phyloP scores from a whole-genome alignment of 2,113 vertebrate species.

The Spea multiplicata region DNA sequence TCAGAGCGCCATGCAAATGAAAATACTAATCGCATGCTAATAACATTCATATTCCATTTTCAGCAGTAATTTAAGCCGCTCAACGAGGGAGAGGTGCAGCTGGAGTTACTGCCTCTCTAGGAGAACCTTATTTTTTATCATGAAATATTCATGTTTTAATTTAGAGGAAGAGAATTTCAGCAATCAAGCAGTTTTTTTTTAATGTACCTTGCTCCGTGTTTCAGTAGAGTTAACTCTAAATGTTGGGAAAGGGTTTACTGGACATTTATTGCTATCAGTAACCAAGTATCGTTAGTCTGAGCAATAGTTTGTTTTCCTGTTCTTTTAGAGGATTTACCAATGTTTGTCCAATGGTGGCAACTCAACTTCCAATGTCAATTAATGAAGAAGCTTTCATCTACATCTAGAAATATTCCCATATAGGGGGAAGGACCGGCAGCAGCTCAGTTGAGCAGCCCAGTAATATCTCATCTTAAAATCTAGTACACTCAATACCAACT shows the following conservation, averaged over 20 bases:
- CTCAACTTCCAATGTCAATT: no score
- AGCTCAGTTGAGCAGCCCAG: no score
- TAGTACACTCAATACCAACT: no score
- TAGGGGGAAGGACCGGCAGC: no score
- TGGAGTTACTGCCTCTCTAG: constrained; percentile 45
- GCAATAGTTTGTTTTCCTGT: background rate
- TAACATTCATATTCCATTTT: constrained; percentile 49
- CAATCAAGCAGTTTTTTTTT: constrained; percentile 48
- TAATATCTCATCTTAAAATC: no score
- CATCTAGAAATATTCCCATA: no score
- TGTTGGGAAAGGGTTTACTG: constrained; percentile 1
- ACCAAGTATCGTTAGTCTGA: no score
- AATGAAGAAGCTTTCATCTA: no score
- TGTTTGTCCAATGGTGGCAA: background rate
- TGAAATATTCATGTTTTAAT: constrained; percentile 50
- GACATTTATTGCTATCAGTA: background rate
- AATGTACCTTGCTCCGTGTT: constrained; percentile 42
- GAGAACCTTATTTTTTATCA: constrained; percentile 49
- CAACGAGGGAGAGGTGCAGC: constrained; percentile 47
- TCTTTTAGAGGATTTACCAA: background rate
- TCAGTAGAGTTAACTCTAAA: constrained; percentile 37
- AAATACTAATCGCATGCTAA: constrained; percentile 49
- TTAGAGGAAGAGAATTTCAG: constrained; percentile 47
- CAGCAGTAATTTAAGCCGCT: constrained; percentile 49
- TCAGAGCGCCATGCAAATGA: constrained; percentile 47